Evolutionary conservation across 1,140 invertebrate species (phyloP).

Genomic region (Rhagoletis zephyria): DNA sequence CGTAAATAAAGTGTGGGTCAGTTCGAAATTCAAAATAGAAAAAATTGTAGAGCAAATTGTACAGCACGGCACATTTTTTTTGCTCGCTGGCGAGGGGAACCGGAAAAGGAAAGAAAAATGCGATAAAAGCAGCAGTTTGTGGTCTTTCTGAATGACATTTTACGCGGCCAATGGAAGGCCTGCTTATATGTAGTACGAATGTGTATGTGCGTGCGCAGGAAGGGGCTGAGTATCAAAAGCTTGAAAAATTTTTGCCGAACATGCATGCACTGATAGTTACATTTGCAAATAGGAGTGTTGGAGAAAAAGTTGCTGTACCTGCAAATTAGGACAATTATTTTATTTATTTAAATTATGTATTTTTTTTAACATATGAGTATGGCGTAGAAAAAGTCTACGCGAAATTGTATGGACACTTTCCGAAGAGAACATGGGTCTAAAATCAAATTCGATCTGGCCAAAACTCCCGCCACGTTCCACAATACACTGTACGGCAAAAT

Average conservation of each 20-base stretch:
- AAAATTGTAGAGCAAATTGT: background rate
- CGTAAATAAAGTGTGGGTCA: slow-evolving; percentile 44
- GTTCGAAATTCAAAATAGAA: background rate
- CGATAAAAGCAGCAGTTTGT: slow-evolving; percentile 13
- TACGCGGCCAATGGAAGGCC: background rate
- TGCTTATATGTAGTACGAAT: background rate
- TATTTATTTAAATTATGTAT: background rate
- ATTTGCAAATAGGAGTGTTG: background rate
- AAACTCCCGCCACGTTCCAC: too few species aligned
- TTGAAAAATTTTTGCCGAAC: too few species aligned
- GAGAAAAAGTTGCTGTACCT: background rate
- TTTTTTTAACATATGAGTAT: too few species aligned
- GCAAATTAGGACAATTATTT: slow-evolving; percentile 3
- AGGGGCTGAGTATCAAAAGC: background rate
- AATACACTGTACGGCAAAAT: too few species aligned
- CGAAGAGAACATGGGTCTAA: too few species aligned
- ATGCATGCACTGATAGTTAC: background rate
- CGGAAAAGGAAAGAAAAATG: background rate
- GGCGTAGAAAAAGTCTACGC: too few species aligned
- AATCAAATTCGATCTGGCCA: too few species aligned
- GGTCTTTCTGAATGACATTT: background rate
- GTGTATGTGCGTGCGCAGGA: background rate
- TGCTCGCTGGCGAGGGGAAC: background rate
- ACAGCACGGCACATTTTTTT: background rate
- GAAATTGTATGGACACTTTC: too few species aligned